Base-by-base conservation (phyloP, 2,888 invertebrate genomes). In the Exocentrus adspersus region DNA sequence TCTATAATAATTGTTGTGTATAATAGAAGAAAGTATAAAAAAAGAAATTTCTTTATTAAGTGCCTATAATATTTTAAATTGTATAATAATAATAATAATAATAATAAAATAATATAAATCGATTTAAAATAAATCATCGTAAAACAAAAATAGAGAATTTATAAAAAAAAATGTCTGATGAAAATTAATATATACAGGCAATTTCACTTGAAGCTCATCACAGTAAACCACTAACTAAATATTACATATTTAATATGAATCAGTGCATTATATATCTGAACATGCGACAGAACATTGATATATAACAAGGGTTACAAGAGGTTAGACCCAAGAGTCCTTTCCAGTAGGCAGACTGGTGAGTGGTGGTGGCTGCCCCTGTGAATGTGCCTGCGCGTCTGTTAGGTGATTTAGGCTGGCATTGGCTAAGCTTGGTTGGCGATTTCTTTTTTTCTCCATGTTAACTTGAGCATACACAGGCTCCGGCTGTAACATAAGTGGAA, bases 381-480 rank as follows among this genome's bases (percentile, higher is more conserved):
- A 53, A 12, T 67, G 67, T 48, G 60, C 42, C 58, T 75, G 75
- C 48, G 72, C 74, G 56, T 79, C 80, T 51, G 78, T 76, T 68
- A 81, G 71, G 69, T 81, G 80, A 67, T 81, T 82, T 30, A 72
- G 65, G 66, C 71, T 72, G 45, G 75, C 72, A 59, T 70, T 73
- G 16, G 71, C 71, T 59, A 82, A 77, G 70, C 82, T 83, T 37
- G 82, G 80, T 71, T 83, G 83, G 43, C 87, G 83, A 74, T 86
- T 86, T 72, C 87, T 85, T 77, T 89, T 89, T 80, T 87, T 87
- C 76, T 88, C 88, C 78, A 88, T 84, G 77, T 89, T 88, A 69
- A 89, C 88, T 83, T 88, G 88, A 73, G 89, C 89, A 79, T 89
- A 89, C 56, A 88, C 82, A 48, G 89, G 88, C 78, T 89, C 89